Evolutionary conservation across 1,140 invertebrate species (phyloP).

Genomic region (Melanaphis sacchari): DNA sequence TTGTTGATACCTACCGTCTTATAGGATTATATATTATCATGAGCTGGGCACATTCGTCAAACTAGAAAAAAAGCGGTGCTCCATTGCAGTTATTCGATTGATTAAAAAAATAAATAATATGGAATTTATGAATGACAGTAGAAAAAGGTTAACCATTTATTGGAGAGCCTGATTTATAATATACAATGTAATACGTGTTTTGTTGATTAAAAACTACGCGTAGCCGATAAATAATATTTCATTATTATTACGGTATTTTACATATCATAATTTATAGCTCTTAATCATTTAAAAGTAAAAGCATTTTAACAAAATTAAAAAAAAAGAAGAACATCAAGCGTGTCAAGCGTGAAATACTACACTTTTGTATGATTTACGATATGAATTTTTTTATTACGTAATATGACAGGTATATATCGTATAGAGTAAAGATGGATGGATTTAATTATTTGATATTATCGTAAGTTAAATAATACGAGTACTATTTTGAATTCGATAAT

Average conservation of each 20-base stretch:
- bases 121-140: neutral
- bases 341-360: neutral
- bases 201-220: neutral
- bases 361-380: neutral
- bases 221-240: neutral
- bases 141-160: neutral
- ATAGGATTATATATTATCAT: neutral
- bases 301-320: neutral
- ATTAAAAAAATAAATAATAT: neutral
- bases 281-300: neutral
- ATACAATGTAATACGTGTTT: neutral
- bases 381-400: neutral
- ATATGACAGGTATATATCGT: neutral
- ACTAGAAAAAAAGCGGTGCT: neutral
- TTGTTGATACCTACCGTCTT: neutral
- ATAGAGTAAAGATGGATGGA: neutral
- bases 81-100: neutral
- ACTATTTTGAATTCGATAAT: neutral
- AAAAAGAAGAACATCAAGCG: neutral
- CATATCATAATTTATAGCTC: neutral
- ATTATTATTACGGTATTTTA: neutral
- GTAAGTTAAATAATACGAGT: neutral
- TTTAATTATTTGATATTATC: neutral
- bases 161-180: neutral
- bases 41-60: neutral